Base-by-base conservation (phyloP, 2,888 invertebrate species). In the Helicoverpa assulta region DNA sequence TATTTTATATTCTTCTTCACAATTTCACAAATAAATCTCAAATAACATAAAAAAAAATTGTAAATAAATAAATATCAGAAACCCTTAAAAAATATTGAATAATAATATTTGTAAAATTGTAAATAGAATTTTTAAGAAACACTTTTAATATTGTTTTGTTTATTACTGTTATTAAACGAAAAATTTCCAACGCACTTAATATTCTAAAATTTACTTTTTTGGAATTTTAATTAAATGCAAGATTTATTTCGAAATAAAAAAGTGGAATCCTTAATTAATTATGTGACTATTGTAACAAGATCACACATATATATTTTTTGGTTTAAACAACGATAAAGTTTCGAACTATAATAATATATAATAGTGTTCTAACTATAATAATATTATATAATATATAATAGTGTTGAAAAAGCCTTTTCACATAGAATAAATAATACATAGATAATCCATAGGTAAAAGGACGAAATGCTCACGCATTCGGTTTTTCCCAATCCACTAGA, bases 21-120 rank as follows among this genome's bases (percentile, higher is more conserved):
- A 76, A 62, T 67, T 76, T 76, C 33, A 50, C 37, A 62, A 59
- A 8, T 66, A 26, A 6, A 10, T 43, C 2, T 0, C n/a, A 51
- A 59, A 12, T 14, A 1, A 8, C 5, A 54, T 18, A 14, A 56
- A 54, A 18, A n/a, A 5, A 40, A 40, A 37, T 21, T 18, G 19
- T 29, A 14, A 4, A 12, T 5, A 0, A 43, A n/a, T n/a, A 26
- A n/a, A 33, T 1, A 2, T 56, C 16, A 10, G 19, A 7, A 1
- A 2, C 16, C 5, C 14, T 51, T 14, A 21, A 40, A 53, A 40
- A 40, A 33, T 7, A 33, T 1, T 1, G 1, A 7, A 7, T 37
- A 37, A 37, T 37, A 12, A 37, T 4, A 37, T 37, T 40, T 40
- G 4, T 61, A 10, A 74, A 75, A 66, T 68, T 63, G 26, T 56